Conservation (phyloP, 2,888 invertebrate genomes). For the Pristionchus japonicus region DNA sequence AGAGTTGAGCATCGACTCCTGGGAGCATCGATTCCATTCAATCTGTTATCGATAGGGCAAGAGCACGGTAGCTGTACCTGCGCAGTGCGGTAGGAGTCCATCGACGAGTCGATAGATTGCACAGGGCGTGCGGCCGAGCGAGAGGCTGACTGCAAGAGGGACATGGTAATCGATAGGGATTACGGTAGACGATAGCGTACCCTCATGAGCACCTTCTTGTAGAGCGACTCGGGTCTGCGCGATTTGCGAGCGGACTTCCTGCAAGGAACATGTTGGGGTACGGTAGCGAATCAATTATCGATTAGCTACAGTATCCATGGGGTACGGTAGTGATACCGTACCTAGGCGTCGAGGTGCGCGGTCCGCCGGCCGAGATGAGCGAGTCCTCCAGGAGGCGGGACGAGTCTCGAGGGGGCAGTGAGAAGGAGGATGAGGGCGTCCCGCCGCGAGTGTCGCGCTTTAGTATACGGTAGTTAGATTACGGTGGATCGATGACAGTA, state of each 20-base stretch:
- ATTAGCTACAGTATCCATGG: no score
- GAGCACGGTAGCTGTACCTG: no score
- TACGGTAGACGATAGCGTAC: constrained; percentile 13
- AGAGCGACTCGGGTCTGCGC: neutral
- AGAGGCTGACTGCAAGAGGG: neutral
- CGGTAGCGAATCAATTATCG: neutral
- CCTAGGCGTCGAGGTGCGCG: neutral
- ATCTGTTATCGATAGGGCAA: no score
- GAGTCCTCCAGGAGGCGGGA: neutral
- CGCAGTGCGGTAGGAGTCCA: constrained; percentile 13
- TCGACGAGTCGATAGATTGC: neutral
- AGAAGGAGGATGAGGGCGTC: neutral
- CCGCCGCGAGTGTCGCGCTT: neutral
- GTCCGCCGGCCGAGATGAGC: neutral
- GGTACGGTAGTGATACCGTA: neutral
- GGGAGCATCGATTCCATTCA: no score
- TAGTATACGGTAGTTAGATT: no score
- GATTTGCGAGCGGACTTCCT: neutral
- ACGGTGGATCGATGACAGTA: no score
- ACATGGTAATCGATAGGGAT: no score
- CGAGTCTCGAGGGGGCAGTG: neutral
- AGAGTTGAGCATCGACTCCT: neutral
- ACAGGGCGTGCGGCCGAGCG: neutral
- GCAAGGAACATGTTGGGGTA: neutral
- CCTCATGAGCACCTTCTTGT: constrained; percentile 13